Evolutionary conservation across 1,140 invertebrate genomes (phyloP), one percentile per base, ranked within the genome.

Genomic region (Bombus waltoni): DNA sequence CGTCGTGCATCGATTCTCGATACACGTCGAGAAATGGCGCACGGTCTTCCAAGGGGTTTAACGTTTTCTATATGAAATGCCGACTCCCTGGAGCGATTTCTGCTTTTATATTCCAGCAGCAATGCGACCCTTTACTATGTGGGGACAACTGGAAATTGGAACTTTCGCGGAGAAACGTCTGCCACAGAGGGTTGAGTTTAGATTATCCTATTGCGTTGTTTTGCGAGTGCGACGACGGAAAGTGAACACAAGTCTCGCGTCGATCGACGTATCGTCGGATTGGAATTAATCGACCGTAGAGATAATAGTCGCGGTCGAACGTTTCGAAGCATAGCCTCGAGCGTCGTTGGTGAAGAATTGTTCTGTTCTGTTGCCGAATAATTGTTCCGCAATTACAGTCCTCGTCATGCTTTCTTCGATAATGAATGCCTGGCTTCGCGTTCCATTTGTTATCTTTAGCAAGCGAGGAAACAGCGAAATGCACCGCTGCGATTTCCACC

Each of bases 261-360:
- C 57, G 68, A 80, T 80, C n/a, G 82, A 84, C 76, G 66, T 84
- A 84, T 84, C 83, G 66, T 38, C 10, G 25, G 42, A 38, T 28
- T 15, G 57, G 62, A 80, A 80, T 85, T 85, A 85, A 85, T 85
- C 83, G 68, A 85, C 15, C 76, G 68, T 73, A 28, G 76, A 65
- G 40, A 80, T 85, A 73, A 80, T 80, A 42, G 68, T 11, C 38
- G 40, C 38, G 32, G 25, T 38, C 32, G 40, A 40, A 82, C 44
- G 32, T 70, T 78, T 57, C 13, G 62, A 9, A 18, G 32, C 47
- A 44, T n/a, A 28, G 35, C 53, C 1, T 15, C 18, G 62, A 15
- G 25, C 25, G 2, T 9, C 75, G 62, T 38, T 72, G 71, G 62
- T 72, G 83, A 79, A 79, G 79, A 66, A 35, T 53, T 53, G 47